These are phyloP conservation scores for Thamnophis elegans DNA, from an alignment of 2,797 vertebrate species.

Conservation along the genomic window DNA sequence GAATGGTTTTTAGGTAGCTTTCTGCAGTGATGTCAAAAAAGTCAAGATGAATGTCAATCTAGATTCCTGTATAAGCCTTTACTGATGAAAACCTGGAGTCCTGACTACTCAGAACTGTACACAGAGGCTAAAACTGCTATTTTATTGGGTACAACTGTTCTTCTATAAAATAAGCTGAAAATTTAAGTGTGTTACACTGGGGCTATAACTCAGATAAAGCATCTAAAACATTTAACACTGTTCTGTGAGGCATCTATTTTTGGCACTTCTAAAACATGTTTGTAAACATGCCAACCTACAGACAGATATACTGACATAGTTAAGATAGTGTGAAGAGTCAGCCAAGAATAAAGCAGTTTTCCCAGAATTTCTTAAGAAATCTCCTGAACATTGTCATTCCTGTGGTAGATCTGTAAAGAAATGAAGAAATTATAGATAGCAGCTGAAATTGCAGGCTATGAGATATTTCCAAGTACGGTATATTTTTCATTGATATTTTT, in stretches of 20 bases:
- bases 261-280: conserved; percentile 33
- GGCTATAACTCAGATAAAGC: not conserved
- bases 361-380: not conserved
- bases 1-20: not conserved
- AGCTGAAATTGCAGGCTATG: not conserved
- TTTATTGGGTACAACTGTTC: not conserved
- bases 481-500: not conserved
- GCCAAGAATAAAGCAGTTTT: conserved; percentile 47
- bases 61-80: not conserved
- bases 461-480: not conserved
- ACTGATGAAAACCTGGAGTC: not conserved
- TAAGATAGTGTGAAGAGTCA: conserved; percentile 16
- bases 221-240: not conserved
- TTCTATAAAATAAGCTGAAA: not conserved
- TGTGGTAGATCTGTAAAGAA: not conserved
- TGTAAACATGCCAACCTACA: conserved; percentile 44
- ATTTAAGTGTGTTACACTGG: not conserved
- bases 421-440: not conserved
- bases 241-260: conserved; percentile 18
- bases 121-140: not conserved
- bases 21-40: not conserved
- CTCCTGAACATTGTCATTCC: not conserved
- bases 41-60: not conserved
- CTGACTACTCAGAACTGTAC: not conserved
- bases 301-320: not conserved